Evolutionary conservation across 2,113 vertebrate species (phyloP).

Genomic region (Falcunculus frontatus): DNA sequence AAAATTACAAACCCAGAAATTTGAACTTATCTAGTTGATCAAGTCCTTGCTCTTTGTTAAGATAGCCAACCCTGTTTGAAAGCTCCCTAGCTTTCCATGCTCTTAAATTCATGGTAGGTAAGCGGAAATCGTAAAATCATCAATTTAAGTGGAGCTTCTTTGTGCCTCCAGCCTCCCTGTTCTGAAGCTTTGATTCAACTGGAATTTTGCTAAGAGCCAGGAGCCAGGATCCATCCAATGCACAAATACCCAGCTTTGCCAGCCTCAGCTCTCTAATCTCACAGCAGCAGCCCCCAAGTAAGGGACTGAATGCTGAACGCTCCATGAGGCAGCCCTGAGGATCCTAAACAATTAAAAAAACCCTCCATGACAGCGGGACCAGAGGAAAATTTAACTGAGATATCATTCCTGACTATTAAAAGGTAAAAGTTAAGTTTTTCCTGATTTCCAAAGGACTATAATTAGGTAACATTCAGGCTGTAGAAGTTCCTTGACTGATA

Average conservation of each 20-base stretch:
- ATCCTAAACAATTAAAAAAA: background rate
- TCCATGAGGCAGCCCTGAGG: background rate
- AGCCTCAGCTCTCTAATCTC: background rate
- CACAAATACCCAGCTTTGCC: background rate
- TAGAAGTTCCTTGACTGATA: background rate
- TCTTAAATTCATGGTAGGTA: background rate
- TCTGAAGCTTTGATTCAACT: background rate
- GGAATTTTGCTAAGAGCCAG: background rate
- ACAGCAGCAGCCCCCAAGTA: background rate
- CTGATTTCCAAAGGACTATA: background rate
- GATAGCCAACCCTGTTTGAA: background rate
- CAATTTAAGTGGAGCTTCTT: background rate
- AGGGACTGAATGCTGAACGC: background rate
- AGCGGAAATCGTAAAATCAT: background rate
- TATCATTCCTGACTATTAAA: background rate
- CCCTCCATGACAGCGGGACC: background rate
- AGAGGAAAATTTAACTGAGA: background rate
- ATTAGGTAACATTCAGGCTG: background rate
- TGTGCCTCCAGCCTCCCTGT: background rate
- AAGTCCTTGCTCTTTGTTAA: background rate
- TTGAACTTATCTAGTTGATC: background rate
- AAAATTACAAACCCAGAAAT: background rate
- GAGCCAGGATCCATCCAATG: fast-evolving
- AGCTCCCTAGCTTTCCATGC: background rate
- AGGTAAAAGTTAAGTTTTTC: background rate